Evolutionary conservation across 2,113 vertebrate genomes (phyloP), one percentile per base, ranked within the genome.

Genomic region (Scophthalmus maximus): DNA sequence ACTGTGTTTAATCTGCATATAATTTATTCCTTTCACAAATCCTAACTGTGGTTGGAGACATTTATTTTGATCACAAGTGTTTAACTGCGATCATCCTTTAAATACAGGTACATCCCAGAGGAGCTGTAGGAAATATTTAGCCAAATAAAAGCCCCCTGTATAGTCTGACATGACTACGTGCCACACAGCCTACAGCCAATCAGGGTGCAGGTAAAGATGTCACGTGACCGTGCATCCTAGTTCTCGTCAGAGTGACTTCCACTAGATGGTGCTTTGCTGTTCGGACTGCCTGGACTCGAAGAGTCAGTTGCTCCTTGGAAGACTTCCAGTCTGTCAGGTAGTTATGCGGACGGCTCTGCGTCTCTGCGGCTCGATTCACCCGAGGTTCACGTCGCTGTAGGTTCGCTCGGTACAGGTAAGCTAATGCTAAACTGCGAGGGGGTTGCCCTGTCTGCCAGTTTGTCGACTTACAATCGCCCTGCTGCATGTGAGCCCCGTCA

Each of bases 361-460:
- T 4, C 6, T 15, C 1, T 5, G 9, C n/a, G 10, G 18, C 46
- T 15, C 18, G 1, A 51, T 27, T 60, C 8, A 9, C 15, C 46
- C 25, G 47, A 8, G 27, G 3, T 30, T 20, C 34, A 26, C n/a
- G 0, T 56, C 46, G 51, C 44, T 46, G 40, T 66, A 55, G 40
- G 23, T 61, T n/a, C 32, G 2, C 12, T 52, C 26, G 2, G 2
- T 27, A 6, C 38, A 67, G 88, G 88, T 90, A 78, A 87, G 69
- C 27, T 49, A 6, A 3, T 29, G 63, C 17, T 67, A 18, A 61
- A 25, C 0, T 29, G 34, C 38, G 20, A 32, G 20, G 30, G 1
- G 6, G 2, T 17, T 9, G 40, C 3, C 3, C 22, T 23, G 3
- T 12, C 8, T 71, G 20, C n/a, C 51, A 36, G 59, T 15, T 47